Evolutionary conservation across 1,140 invertebrate species (phyloP), one percentile per base, ranked within the genome.

Genomic region (Sinonovacula constricta): DNA sequence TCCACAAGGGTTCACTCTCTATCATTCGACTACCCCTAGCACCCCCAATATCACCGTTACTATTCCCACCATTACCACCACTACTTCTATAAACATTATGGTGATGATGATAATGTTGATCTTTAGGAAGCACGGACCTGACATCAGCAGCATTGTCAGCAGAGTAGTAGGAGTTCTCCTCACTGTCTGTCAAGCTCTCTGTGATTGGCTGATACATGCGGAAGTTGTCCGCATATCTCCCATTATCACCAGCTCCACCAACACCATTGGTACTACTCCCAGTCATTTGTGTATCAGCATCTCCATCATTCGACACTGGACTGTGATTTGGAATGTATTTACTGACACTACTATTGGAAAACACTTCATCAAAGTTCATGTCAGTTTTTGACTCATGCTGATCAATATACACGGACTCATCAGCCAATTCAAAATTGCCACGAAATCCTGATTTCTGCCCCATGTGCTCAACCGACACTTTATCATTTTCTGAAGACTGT

Each of bases 151-250:
- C 15, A 26, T 57, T 67, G 15, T 66, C 72, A 45, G 72, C 63
- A 57, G 74, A 67, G 49, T 68, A 68, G 62, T 60, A 68, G 0
- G 74, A 77, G 39, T 77, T 77, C 56, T 77, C 74, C 57, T 77
- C 74, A 34, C 74, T 77, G 65, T 77, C 74, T 51, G 74, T 77
- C 14, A 77, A 33, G 49, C 63, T 67, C 51, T 77, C 74, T 60
- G 74, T 77, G 63, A 77, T 77, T 31, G 74, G 74, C 45, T 77
- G 74, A 60, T 77, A 77, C 74, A 77, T 68, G 30, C 59, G 39
- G 22, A 49, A 59, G 18, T 49, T 57, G 39, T 77, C 74, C 7
- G 34, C 53, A 0, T 5, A 36, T 30, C 66, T 62, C 14, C 30
- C 33, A 33, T 75, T 59, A 10, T 75, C 62, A 22, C 18, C 49